These are phyloP conservation scores for Ophion slaviceki DNA, from an alignment of 2,888 invertebrate species.

Conservation along the genomic window DNA sequence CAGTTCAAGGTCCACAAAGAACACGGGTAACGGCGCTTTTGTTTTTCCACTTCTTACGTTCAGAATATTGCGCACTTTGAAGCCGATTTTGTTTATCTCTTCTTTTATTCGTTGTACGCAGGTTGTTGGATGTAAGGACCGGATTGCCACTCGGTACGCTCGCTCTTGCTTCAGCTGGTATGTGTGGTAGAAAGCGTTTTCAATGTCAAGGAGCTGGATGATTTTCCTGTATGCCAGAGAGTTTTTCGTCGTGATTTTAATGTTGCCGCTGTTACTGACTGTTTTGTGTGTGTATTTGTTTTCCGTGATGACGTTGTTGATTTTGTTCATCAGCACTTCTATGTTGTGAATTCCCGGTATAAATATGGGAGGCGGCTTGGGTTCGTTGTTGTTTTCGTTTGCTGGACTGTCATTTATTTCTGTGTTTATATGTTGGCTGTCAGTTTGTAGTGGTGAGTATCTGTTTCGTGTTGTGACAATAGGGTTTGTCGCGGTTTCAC, in stretches of 20 bases:
- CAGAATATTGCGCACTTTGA: conserved; percentile 58
- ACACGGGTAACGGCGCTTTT: conserved; percentile 60
- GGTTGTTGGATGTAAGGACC: conserved; percentile 34
- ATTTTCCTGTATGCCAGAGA: background rate
- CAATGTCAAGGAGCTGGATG: background rate
- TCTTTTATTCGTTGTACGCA: conserved; percentile 48
- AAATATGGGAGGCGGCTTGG: conserved; percentile 26
- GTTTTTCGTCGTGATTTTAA: conserved; percentile 20
- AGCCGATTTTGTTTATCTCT: conserved; percentile 54
- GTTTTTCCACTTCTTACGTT: conserved; percentile 46
- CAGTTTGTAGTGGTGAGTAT: conserved; percentile 2
- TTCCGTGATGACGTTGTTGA: background rate
- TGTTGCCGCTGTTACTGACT: conserved; percentile 2
- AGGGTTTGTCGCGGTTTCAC: background rate
- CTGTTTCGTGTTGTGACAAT: background rate
- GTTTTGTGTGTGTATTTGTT: conserved; percentile 18
- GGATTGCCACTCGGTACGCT: conserved; percentile 48
- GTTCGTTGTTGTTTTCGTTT: conserved; percentile 32
- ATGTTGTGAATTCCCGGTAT: conserved; percentile 14
- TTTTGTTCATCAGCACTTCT: background rate
- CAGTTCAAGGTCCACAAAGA: conserved; percentile 65
- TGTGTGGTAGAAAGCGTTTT: conserved; percentile 32
- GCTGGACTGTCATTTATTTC: background rate
- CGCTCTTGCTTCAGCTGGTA: conserved; percentile 49
- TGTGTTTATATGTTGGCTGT: background rate